Base-by-base conservation (phyloP, 2,113 vertebrate species). In the Lagopus leucura region DNA sequence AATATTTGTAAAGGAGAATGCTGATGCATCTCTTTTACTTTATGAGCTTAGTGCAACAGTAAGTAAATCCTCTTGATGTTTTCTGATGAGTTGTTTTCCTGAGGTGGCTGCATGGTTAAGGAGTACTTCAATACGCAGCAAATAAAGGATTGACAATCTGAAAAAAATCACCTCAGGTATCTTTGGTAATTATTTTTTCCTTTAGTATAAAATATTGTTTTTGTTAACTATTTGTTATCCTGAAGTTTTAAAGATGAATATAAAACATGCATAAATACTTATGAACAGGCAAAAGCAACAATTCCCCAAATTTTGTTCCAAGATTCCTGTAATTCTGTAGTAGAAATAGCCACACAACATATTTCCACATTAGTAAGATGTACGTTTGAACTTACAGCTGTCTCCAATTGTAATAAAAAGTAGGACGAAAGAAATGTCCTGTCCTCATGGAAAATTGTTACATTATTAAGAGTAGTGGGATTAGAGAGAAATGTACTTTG, bases 21-120 rank as follows among this genome's bases (percentile, higher is more conserved):
- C 43, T 67, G 73, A 61, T 84, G 76, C 13, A 65, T 7, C 13
- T 75, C 27, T 95, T 72, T 70, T 50, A 60, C 84, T 97, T 94
- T 87, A 88, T 73, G 21, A 66, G 57, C 74, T 74, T 66, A 73
- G 48, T 75, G 61, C 1, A 7, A 52, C 54, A 52, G 55, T 77
- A 88, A 84, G 76, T 32, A 38, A 8, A 11, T 71, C 3, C 61
- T 71, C 65, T 83, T 36, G 4, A 79, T 43, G 9, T 81, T 91
- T 95, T 92, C 80, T 79, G n/a, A 10, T 36, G 10, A 20, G 34
- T 54, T 69, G 13, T 63, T 86, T 84, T 84, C 18, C 48, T 76
- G 50, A 69, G 30, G 22, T 82, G 58, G 7, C 10, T 19, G 3
- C 38, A 36, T 48, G 27, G 57, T 79, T 92, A 27, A 45, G 40